Percentiles rank a stretch among this genome's conserved stretches.
phyloP scores from a whole-genome alignment of 2,113 vertebrate species.

The Leucosticte australis region DNA sequence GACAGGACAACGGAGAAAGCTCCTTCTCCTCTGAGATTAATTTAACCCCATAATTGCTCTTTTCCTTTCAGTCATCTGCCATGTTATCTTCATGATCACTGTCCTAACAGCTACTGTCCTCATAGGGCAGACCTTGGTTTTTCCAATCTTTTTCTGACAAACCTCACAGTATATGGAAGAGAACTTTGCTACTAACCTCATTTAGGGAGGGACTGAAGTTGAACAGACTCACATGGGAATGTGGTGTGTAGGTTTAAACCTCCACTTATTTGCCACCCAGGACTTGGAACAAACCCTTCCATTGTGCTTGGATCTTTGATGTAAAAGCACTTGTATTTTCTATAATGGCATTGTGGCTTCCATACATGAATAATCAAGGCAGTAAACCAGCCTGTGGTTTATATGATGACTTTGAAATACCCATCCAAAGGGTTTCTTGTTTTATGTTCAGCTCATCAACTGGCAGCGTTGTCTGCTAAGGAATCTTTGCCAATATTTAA shows the following conservation, averaged over 20 bases:
- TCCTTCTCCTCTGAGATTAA: not conserved
- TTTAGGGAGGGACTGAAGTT: not conserved
- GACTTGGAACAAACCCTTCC: not conserved
- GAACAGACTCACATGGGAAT: not conserved
- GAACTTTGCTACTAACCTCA: not conserved
- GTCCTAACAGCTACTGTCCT: not conserved
- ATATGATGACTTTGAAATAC: not conserved
- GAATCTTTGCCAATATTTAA: not conserved
- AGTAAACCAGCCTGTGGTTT: not conserved
- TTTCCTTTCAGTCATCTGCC: not conserved
- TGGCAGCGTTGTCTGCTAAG: not conserved
- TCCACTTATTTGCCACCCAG: not conserved
- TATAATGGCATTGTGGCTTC: not conserved
- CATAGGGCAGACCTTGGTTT: not conserved
- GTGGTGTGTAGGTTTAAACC: not conserved
- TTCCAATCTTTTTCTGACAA: not conserved
- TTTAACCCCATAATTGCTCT: not conserved
- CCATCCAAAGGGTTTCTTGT: not conserved
- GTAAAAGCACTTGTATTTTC: not conserved
- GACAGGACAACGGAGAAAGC: fast-evolving
- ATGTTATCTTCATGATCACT: not conserved
- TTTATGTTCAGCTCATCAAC: not conserved
- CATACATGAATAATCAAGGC: not conserved
- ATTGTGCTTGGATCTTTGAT: not conserved
- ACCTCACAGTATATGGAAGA: not conserved